These are phyloP conservation scores for Dryobates pubescens DNA, from an alignment of 2,797 vertebrate genomes.

Conservation along the genomic window DNA sequence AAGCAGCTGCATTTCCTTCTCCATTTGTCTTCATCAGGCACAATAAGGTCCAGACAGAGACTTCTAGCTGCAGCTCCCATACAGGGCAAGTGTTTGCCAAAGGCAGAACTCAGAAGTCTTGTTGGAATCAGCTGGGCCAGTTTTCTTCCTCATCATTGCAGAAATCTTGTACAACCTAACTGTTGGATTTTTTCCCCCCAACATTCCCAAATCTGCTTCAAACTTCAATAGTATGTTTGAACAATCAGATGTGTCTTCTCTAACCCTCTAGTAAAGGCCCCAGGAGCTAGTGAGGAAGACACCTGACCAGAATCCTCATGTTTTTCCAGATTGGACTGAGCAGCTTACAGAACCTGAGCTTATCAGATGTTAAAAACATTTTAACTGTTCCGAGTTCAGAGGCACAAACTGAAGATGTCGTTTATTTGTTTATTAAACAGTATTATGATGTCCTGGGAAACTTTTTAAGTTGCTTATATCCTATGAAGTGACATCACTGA, in stretches of 20 bases:
- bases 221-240: background rate
- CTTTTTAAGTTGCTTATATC: slow-evolving; percentile 54
- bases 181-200: background rate
- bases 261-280: background rate
- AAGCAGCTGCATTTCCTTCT: background rate
- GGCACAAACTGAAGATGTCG: background rate
- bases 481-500: slow-evolving; percentile 63
- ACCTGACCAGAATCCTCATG: background rate
- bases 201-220: background rate
- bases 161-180: background rate
- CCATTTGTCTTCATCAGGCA: background rate
- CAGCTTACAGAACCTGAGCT: background rate
- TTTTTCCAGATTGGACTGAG: background rate
- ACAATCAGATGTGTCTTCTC: background rate
- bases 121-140: background rate
- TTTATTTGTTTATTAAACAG: slow-evolving; percentile 63
- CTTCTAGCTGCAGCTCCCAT: background rate
- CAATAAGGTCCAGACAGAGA: background rate
- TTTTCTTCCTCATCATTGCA: background rate
- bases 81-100: background rate
- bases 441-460: slow-evolving; percentile 67
- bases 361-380: background rate
- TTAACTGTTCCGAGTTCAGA: slow-evolving; percentile 47
- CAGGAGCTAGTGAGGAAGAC: background rate
- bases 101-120: background rate